Evolutionary conservation across 2,888 invertebrate species (phyloP), one percentile per base, ranked within the genome.

Genomic region (Alloscopus bannaensis): DNA sequence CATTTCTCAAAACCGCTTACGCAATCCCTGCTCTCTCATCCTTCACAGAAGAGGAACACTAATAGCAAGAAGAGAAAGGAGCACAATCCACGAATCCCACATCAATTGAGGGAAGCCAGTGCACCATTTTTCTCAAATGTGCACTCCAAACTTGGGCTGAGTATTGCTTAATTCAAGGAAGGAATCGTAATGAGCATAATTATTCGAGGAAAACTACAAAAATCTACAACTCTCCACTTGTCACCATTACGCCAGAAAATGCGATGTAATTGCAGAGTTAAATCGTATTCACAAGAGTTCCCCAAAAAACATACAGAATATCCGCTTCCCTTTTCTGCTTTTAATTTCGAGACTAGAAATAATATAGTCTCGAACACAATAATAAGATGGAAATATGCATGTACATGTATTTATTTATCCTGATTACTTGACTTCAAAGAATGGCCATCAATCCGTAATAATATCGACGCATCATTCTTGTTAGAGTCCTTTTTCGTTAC

Each of bases 251-350:
- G 22, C 59, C 26, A 59, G 47, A 13, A 52, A 70, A 70, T 70
- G 57, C 40, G 28, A 55, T 64, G 55, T 72, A 72, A 72, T 72
- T 62, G 64, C n/a, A n/a, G n/a, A n/a, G n/a, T n/a, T n/a, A n/a
- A n/a, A n/a, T n/a, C n/a, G n/a, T n/a, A n/a, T n/a, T n/a, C n/a
- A n/a, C n/a, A n/a, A n/a, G n/a, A n/a, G n/a, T n/a, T n/a, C n/a
- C n/a, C n/a, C n/a, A n/a, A n/a, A n/a, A n/a, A n/a, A n/a, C n/a
- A n/a, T n/a, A n/a, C n/a, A n/a, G n/a, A n/a, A n/a, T n/a, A n/a
- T n/a, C n/a, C n/a, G n/a, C n/a, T n/a, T n/a, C n/a, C n/a, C n/a
- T n/a, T n/a, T n/a, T n/a, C n/a, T n/a, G n/a, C n/a, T n/a, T n/a
- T n/a, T n/a, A n/a, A n/a, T n/a, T n/a, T n/a, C n/a, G n/a, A n/a